A percentile compares a stretch with the other conserved stretches of the same genome.
Conservation (phyloP, 2,113 vertebrate genomes). For the Scatophagus argus region DNA sequence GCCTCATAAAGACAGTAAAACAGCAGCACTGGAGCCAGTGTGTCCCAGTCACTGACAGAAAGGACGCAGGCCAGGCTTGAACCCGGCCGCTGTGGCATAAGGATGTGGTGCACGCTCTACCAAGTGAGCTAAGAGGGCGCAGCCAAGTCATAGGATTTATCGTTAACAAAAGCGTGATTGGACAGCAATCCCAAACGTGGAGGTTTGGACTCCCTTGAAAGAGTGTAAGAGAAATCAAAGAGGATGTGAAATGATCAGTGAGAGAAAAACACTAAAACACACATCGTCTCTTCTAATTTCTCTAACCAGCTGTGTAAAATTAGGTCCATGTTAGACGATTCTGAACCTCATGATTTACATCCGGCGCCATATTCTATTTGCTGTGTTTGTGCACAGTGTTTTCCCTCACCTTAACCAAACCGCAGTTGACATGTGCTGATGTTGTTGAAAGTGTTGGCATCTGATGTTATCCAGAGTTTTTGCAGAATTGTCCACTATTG, state of each 20-base stretch:
- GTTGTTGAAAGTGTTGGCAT: neutral
- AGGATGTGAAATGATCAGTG: neutral
- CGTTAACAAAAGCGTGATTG: neutral
- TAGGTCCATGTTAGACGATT: neutral
- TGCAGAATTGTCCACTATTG: neutral
- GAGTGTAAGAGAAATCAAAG: neutral
- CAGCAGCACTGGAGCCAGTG: slow-evolving; percentile 46
- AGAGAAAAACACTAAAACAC: neutral
- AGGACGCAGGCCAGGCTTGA: too few species aligned
- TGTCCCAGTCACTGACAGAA: slow-evolving; percentile 22
- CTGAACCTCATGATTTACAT: neutral
- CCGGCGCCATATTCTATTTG: neutral
- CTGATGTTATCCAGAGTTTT: neutral
- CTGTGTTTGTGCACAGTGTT: neutral
- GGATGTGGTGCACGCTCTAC: too few species aligned
- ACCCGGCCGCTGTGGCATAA: too few species aligned
- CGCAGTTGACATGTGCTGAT: neutral
- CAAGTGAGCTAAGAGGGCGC: too few species aligned
- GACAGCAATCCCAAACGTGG: neutral
- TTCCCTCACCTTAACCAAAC: neutral
- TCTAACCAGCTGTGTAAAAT: neutral
- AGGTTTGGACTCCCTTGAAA: neutral
- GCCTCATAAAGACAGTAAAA: slow-evolving; percentile 36
- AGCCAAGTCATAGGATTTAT: too few species aligned
- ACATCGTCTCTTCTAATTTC: neutral